Percentiles rank a stretch among this genome's conserved stretches.
Evolutionary conservation across 2,113 vertebrate genomes (phyloP).

Genomic region (Rhombomys opimus): DNA sequence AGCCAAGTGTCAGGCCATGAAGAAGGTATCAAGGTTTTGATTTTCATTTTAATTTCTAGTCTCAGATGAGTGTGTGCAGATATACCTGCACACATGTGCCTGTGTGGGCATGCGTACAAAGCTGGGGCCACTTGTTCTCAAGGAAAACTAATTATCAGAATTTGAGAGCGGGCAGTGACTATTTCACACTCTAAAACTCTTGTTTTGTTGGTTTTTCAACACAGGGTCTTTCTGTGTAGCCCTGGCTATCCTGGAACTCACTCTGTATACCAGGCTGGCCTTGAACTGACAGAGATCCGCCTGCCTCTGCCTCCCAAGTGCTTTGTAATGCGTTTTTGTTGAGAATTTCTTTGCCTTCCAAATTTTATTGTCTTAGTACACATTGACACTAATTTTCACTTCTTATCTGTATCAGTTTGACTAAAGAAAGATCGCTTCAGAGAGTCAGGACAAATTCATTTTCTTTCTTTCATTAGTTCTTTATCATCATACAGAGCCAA

Average conservation of each 20-base stretch:
- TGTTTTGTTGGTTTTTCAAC: background rate
- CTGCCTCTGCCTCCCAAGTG: too few relatives aligned
- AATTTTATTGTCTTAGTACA: conserved; percentile 3
- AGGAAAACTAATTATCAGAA: background rate
- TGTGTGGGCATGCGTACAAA: background rate
- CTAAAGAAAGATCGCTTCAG: conserved; percentile 29
- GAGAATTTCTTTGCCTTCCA: conserved; percentile 36
- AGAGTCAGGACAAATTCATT: background rate
- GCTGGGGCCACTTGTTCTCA: background rate
- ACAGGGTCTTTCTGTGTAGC: too few relatives aligned
- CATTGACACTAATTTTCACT: conserved; percentile 38
- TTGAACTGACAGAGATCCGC: too few relatives aligned
- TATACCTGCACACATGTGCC: background rate
- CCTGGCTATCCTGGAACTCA: too few relatives aligned
- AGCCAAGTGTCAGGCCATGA: conserved; percentile 98
- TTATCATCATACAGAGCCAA: background rate
- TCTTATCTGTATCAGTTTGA: conserved; percentile 18
- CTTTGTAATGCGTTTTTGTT: conserved; percentile 12
- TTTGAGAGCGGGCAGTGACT: background rate
- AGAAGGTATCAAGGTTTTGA: conserved; percentile 89
- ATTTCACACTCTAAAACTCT: background rate
- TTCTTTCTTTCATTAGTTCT: conserved; percentile 16
- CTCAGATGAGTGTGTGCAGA: background rate
- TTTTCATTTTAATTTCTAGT: conserved; percentile 46
- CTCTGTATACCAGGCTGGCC: too few relatives aligned